These are phyloP conservation scores for Drosophila mimica DNA, from an alignment of 2,888 invertebrate genomes.

Conservation along the genomic window DNA sequence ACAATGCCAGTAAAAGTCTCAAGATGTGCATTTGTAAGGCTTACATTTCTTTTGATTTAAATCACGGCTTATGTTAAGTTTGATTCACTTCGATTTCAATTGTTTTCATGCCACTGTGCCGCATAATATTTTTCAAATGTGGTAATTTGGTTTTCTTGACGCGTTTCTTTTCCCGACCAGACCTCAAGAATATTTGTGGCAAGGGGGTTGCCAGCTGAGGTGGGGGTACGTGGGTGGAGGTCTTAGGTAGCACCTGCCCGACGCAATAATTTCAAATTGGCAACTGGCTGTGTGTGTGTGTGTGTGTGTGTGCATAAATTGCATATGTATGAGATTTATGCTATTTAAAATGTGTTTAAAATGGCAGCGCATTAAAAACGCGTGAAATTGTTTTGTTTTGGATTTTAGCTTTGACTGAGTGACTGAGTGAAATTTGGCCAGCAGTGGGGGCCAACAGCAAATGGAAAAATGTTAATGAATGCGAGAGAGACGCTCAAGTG, in stretches of 20 bases:
- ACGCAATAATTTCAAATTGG: conserved; percentile 80
- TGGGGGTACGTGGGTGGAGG: neutral
- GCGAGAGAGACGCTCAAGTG: conserved; percentile 60
- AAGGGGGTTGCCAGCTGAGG: neutral
- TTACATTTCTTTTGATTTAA: neutral
- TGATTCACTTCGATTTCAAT: neutral
- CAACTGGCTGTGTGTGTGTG: conserved; percentile 40
- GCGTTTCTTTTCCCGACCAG: conserved; percentile 19
- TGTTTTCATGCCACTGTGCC: conserved; percentile 39
- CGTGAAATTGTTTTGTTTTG: conserved; percentile 73
- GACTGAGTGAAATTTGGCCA: neutral
- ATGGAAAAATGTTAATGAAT: conserved; percentile 80
- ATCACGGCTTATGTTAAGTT: neutral
- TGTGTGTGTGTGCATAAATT: conserved; percentile 57
- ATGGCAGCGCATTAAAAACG: conserved; percentile 71
- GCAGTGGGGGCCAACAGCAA: conserved; percentile 24
- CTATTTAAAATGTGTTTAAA: conserved; percentile 74
- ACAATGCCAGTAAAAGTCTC: neutral
- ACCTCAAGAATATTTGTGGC: neutral
- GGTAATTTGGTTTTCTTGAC: conserved; percentile 69
- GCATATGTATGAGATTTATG: conserved; percentile 81
- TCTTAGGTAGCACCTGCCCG: conserved; percentile 59
- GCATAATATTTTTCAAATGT: conserved; percentile 56
- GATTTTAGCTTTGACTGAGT: conserved; percentile 1
- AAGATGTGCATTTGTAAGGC: neutral